These are phyloP conservation scores for Selenia dentaria DNA, from an alignment of 2,888 invertebrate species.

Conservation along the genomic window DNA sequence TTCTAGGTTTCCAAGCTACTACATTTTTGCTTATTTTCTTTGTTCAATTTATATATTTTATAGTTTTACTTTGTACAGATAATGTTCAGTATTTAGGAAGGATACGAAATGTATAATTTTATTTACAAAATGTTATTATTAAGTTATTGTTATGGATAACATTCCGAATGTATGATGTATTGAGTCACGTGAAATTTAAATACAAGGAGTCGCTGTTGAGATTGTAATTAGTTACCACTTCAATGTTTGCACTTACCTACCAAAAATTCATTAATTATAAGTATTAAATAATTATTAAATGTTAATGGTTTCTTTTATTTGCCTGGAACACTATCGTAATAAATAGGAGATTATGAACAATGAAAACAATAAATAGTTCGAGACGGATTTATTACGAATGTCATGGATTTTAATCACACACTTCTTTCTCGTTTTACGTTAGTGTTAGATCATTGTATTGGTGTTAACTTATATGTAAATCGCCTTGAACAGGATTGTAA, in stretches of 20 bases:
- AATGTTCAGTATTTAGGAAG: constrained; percentile 35
- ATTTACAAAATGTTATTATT: constrained; percentile 36
- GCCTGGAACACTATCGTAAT: too few relatives aligned
- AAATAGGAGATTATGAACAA: not conserved
- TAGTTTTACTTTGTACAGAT: constrained; percentile 23
- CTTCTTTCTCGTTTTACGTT: constrained; percentile 7
- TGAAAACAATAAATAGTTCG: constrained; percentile 10
- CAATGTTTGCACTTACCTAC: constrained; percentile 25
- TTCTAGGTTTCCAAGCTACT: not conserved
- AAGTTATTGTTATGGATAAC: constrained; percentile 24
- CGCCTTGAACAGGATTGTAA: constrained; percentile 25
- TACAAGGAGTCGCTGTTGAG: constrained; percentile 4
- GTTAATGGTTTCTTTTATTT: constrained; percentile 9
- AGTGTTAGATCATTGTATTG: constrained; percentile 7
- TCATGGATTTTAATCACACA: constrained; percentile 13
- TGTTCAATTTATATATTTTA: not conserved
- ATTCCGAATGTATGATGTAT: constrained; percentile 27
- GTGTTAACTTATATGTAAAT: constrained; percentile 16
- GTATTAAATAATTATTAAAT: constrained; percentile 31
- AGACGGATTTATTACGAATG: constrained; percentile 29
- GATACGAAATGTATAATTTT: constrained; percentile 37
- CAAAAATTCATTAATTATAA: constrained; percentile 31
- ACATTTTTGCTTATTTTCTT: not conserved
- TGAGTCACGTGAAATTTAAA: constrained; percentile 9
- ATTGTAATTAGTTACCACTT: constrained; percentile 6